Evolutionary conservation across 2,888 invertebrate genomes (phyloP).

Genomic region (Gastrophysa polygoni): DNA sequence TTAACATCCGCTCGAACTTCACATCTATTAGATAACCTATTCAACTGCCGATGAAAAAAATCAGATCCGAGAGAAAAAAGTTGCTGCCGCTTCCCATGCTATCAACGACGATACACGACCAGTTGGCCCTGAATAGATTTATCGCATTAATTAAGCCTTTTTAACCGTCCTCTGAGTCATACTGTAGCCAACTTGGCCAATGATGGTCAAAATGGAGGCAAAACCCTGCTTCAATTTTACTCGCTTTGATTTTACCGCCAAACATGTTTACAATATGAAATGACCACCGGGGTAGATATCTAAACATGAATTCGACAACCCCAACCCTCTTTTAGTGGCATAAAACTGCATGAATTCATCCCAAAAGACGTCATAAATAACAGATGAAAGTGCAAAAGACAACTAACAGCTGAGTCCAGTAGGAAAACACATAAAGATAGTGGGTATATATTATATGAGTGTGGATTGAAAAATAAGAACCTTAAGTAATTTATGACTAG

Average conservation of each 20-base stretch:
- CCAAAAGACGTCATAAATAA: constrained; percentile 23
- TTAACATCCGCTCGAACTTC: not conserved
- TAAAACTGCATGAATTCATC: constrained; percentile 3
- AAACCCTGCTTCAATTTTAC: constrained; percentile 22
- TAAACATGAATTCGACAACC: not conserved
- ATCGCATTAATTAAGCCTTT: constrained; percentile 3
- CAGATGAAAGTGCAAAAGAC: constrained; percentile 18
- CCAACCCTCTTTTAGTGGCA: constrained; percentile 9
- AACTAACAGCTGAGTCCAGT: constrained; percentile 20
- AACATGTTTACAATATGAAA: constrained; percentile 23
- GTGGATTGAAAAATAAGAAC: not conserved
- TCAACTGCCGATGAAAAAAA: not conserved
- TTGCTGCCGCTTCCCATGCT: not conserved
- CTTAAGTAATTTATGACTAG: constrained; percentile 18
- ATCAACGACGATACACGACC: not conserved
- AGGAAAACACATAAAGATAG: constrained; percentile 20
- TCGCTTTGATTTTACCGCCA: constrained; percentile 14
- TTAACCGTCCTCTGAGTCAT: constrained; percentile 19
- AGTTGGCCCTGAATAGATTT: not conserved
- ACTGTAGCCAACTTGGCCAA: not conserved
- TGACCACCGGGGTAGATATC: constrained; percentile 10
- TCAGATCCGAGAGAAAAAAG: not conserved
- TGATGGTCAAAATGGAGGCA: constrained; percentile 11
- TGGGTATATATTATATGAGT: constrained; percentile 6
- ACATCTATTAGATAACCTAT: not conserved